phyloP scores from a whole-genome alignment of 2,888 invertebrate genomes.

The Drosophila mercatorum region DNA sequence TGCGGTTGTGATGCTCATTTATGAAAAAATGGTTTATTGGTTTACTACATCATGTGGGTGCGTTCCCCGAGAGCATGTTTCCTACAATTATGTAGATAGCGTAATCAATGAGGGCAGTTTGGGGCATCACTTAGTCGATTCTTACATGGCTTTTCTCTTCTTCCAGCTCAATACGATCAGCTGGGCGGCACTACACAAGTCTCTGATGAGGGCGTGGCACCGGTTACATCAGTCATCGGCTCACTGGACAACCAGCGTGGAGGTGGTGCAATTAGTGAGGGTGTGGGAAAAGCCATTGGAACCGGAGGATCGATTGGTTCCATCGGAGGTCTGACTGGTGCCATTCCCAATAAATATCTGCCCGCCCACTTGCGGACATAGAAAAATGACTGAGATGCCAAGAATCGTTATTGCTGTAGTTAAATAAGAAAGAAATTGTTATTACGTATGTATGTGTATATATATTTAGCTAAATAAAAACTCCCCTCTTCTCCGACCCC shows the following conservation, averaged over 20 bases:
- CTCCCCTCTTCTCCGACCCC: constrained; percentile 12
- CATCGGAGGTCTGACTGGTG: constrained; percentile 24
- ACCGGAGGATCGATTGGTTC: neutral
- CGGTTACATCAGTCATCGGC: constrained; percentile 83
- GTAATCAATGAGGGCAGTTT: neutral
- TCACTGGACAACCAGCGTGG: constrained; percentile 66
- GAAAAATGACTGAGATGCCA: constrained; percentile 50
- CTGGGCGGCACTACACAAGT: constrained; percentile 83
- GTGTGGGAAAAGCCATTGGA: neutral
- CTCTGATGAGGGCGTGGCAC: constrained; percentile 83
- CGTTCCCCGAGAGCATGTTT: neutral
- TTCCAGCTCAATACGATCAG: constrained; percentile 83
- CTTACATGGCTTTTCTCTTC: constrained; percentile 4
- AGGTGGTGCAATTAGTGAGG: neutral
- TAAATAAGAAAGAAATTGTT: constrained; percentile 39
- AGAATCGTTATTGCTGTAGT: constrained; percentile 40
- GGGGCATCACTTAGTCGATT: too few relatives aligned
- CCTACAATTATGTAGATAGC: neutral
- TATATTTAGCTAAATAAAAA: constrained; percentile 42
- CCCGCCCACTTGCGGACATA: constrained; percentile 66
- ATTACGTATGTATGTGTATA: constrained; percentile 20
- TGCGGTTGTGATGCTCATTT: neutral
- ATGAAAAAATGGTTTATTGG: neutral
- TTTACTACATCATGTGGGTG: neutral
- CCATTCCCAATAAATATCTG: constrained; percentile 65